A percentile compares a stretch with the other conserved stretches of the same genome.
Conservation (phyloP, 2,113 vertebrate genomes). For the Rhodinocichla rosea region DNA sequence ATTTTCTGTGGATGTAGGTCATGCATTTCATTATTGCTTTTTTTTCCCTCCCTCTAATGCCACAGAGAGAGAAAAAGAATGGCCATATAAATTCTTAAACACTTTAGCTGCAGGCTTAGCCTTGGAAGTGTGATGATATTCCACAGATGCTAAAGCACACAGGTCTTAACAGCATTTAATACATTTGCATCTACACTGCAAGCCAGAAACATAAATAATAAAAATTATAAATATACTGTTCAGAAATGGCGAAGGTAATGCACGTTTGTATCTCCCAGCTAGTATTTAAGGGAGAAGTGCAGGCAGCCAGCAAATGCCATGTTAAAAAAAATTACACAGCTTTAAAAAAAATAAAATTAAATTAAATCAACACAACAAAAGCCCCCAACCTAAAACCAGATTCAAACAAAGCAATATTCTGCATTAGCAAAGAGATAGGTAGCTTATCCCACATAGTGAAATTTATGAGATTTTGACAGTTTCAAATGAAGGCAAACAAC, state of each 20-base stretch:
- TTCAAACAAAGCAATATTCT: background rate
- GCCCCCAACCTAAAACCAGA: background rate
- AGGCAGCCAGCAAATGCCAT: background rate
- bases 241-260: background rate
- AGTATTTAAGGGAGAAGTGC: background rate
- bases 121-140: slow-evolving; percentile 59
- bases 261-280: background rate
- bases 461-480: background rate
- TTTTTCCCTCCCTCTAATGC: slow-evolving; percentile 1
- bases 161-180: slow-evolving; percentile 62
- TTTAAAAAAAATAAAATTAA: background rate
- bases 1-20: slow-evolving; percentile 49
- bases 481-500: background rate
- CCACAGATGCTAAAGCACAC: slow-evolving; percentile 52
- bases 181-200: slow-evolving; percentile 46
- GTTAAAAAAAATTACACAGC: background rate
- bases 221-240: slow-evolving; percentile 36
- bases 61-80: slow-evolving; percentile 52
- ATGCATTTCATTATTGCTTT: slow-evolving; percentile 70
- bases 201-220: slow-evolving; percentile 62
- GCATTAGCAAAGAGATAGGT: background rate
- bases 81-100: slow-evolving; percentile 69
- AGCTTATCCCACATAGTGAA: background rate
- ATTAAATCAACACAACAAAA: background rate
- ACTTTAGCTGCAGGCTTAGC: slow-evolving; percentile 52